phyloP scores from a whole-genome alignment of 2,888 invertebrate genomes.

The Polietes domitor region DNA sequence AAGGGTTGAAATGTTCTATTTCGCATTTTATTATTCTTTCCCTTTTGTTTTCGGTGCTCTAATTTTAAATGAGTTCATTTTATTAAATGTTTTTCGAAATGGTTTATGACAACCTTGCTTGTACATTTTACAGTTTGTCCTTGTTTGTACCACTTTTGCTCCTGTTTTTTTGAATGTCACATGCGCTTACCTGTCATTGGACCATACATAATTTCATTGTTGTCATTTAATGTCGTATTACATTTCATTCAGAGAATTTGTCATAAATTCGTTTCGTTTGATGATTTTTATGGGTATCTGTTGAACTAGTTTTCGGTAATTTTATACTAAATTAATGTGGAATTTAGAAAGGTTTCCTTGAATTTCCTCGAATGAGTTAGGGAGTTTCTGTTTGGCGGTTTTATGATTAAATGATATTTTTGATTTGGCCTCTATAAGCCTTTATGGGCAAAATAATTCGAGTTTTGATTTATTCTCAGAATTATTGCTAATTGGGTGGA shows the following conservation, averaged over 20 bases:
- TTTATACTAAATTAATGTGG: constrained; percentile 37
- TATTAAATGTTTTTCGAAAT: constrained; percentile 1
- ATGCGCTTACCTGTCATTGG: constrained; percentile 33
- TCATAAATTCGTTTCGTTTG: constrained; percentile 42
- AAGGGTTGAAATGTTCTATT: constrained; percentile 63
- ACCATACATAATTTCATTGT: not conserved
- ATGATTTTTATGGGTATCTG: constrained; percentile 19
- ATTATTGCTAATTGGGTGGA: too few species aligned
- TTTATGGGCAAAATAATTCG: too few species aligned
- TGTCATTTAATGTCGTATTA: constrained; percentile 13
- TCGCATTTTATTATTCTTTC: constrained; percentile 15
- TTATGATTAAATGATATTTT: not conserved
- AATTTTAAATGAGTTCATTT: constrained; percentile 58
- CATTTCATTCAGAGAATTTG: constrained; percentile 62
- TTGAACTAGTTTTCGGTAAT: constrained; percentile 45
- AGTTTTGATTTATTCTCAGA: too few species aligned
- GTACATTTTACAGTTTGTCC: constrained; percentile 1
- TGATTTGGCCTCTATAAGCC: not conserved
- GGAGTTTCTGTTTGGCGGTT: not conserved
- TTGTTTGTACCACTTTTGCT: not conserved
- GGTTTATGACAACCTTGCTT: constrained; percentile 22
- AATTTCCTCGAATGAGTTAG: not conserved
- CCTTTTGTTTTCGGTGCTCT: constrained; percentile 55
- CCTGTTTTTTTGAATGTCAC: constrained; percentile 49
- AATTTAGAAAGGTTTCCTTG: not conserved